A percentile compares a stretch with the other conserved stretches of the same genome.
phyloP scores from a whole-genome alignment of 2,113 vertebrate genomes.

The Atlantisia rogersi region DNA sequence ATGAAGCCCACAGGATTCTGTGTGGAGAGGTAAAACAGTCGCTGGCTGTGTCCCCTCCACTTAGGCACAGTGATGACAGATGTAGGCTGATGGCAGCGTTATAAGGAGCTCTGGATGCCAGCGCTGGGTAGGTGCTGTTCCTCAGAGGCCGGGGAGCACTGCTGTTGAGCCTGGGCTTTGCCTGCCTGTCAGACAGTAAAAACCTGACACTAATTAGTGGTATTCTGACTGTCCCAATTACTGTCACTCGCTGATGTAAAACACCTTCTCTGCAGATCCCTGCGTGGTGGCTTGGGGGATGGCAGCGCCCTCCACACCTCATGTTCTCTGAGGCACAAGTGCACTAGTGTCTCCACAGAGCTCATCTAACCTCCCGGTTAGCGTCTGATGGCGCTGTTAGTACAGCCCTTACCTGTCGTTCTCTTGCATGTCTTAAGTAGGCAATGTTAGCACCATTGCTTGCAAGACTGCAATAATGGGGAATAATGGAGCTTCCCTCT shows the following conservation, averaged over 20 bases:
- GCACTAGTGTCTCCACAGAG: background rate
- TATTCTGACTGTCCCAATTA: background rate
- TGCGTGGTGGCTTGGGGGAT: background rate
- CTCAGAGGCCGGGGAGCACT: background rate
- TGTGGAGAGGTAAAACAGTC: background rate
- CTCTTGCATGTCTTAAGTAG: background rate
- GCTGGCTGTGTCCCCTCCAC: background rate
- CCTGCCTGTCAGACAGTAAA: background rate
- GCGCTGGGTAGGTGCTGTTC: background rate
- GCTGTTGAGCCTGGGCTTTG: background rate
- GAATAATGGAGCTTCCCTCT: background rate
- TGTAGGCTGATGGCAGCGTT: background rate
- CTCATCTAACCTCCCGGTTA: background rate
- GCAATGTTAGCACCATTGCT: fast-evolving
- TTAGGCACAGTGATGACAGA: fast-evolving
- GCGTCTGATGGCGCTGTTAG: background rate
- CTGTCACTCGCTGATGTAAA: fast-evolving
- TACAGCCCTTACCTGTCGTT: background rate
- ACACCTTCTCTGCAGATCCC: background rate
- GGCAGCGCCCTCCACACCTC: fast-evolving
- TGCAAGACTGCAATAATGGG: too few species aligned
- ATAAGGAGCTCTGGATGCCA: background rate
- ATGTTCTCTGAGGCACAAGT: background rate
- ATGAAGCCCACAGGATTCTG: background rate
- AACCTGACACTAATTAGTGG: background rate